Percentiles rank a stretch among this genome's conserved stretches.
Evolutionary conservation across 2,113 vertebrate genomes (phyloP).

Genomic region (Semicossyphus pulcher): DNA sequence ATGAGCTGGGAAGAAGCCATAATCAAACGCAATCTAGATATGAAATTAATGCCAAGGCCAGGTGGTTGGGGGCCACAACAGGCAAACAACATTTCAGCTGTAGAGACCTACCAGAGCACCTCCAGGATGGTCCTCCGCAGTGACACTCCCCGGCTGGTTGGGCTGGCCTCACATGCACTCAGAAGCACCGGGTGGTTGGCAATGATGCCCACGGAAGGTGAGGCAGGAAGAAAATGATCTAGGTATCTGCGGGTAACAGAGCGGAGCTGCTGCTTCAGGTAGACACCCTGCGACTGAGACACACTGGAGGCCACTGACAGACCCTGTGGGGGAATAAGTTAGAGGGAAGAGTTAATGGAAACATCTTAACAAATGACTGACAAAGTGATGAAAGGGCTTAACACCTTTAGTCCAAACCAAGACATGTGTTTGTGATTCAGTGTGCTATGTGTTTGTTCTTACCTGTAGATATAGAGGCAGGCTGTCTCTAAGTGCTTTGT

Average conservation of each 20-base stretch:
- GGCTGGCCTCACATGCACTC: conserved; percentile 82
- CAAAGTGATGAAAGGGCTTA: background rate
- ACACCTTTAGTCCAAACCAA: background rate
- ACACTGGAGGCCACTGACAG: conserved; percentile 88
- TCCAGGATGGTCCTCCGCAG: conserved; percentile 80
- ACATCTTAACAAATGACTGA: background rate
- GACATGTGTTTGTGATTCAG: background rate
- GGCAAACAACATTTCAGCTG: background rate
- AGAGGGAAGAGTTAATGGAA: background rate
- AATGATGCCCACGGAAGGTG: conserved; percentile 69
- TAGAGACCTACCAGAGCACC: conserved; percentile 78
- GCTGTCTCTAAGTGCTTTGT: conserved; percentile 90
- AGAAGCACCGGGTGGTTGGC: conserved; percentile 91
- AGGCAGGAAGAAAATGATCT: conserved; percentile 90
- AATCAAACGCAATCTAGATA: background rate
- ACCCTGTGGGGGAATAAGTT: conserved; percentile 82
- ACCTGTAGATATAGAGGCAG: conserved; percentile 95
- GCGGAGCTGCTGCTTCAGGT: conserved; percentile 91
- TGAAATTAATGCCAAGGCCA: background rate
- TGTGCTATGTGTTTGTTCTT: background rate
- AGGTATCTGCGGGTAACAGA: conserved; percentile 89
- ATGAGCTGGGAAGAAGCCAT: background rate
- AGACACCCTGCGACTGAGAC: conserved; percentile 87
- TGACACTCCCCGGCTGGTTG: conserved; percentile 65
- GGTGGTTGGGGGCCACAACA: background rate